Evolutionary conservation across 1,140 invertebrate genomes (phyloP), one percentile per base, ranked within the genome.

Genomic region (Anadara kagoshimensis): DNA sequence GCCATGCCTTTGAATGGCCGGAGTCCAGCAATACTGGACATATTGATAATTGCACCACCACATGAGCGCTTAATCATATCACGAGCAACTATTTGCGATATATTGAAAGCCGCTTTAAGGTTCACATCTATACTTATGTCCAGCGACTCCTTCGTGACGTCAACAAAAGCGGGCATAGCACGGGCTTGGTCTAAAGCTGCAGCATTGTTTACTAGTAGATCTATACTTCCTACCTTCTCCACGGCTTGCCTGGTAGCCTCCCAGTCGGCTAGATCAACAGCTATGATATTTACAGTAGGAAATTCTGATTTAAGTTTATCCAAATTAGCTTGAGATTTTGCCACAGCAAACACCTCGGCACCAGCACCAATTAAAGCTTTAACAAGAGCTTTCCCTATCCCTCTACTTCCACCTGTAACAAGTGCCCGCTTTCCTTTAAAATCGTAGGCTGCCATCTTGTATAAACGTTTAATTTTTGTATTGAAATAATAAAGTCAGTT

Each of bases 251-350:
- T 58, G 1, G 56, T 58, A 8, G 22, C 22, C 11, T 58, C 56
- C 56, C 56, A 58, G 56, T 58, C 56, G 0, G 56, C 11, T 29
- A 58, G 7, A 20, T 58, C 56, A 12, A 29, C 56, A 24, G 26
- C 24, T 10, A 58, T 58, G 5, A 36, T 58, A 1, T 58, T 24
- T 16, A 58, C 56, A n/a, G 18, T 58, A 7, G 56, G 56, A 24
- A 58, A 24, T n/a, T 58, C 56, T 24, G 56, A 12, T 58, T 58
- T 58, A 24, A 58, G 22, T 58, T 58, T 58, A 16, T 7, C 56
- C 16, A 58, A 36, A 58, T 58, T 58, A 10, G 20, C 10, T 29
- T 16, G 56, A n/a, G 26, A 16, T 20, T 36, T 58, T n/a, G 56
- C 56, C 3, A 58, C 24, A 16, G 26, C n/a, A 36, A 58, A 29